Percentiles rank a stretch among this genome's conserved stretches.
These are phyloP conservation scores for Hypolimnas misippus DNA, from an alignment of 2,888 invertebrate genomes.

Conservation along the genomic window DNA sequence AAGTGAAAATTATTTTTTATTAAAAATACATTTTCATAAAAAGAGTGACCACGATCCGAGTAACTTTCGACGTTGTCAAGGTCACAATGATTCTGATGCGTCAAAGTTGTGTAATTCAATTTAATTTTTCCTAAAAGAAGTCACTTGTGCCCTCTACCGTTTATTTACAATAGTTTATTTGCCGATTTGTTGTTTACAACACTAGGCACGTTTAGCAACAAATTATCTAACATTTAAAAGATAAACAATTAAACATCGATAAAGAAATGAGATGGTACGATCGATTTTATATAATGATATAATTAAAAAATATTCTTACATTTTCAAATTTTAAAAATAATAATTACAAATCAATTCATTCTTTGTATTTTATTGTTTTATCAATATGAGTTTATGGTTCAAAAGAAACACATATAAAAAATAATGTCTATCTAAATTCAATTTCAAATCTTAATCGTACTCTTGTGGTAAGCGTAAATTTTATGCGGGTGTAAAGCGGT, in stretches of 20 bases:
- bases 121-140: conserved; percentile 29
- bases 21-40: not conserved
- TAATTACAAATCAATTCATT: too few species aligned
- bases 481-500: conserved; percentile 21
- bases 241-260: not conserved
- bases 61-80: conserved; percentile 3
- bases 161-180: conserved; percentile 40
- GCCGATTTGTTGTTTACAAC: conserved; percentile 32
- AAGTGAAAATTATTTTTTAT: not conserved
- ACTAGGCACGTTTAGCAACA: conserved; percentile 27
- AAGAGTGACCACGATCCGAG: conserved; percentile 8
- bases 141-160: conserved; percentile 47
- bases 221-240: not conserved
- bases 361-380: too few species aligned
- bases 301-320: too few species aligned
- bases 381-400: too few species aligned
- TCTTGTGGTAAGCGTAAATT: conserved; percentile 28
- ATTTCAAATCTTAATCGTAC: conserved; percentile 12
- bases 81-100: not conserved
- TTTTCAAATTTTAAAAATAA: too few species aligned
- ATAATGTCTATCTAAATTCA: conserved; percentile 6
- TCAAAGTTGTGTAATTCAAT: conserved; percentile 10
- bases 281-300: not conserved
- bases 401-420: too few species aligned
- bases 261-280: not conserved